Evolutionary conservation across 1,140 invertebrate genomes (phyloP).

Genomic region (Phthorimaea operculella): DNA sequence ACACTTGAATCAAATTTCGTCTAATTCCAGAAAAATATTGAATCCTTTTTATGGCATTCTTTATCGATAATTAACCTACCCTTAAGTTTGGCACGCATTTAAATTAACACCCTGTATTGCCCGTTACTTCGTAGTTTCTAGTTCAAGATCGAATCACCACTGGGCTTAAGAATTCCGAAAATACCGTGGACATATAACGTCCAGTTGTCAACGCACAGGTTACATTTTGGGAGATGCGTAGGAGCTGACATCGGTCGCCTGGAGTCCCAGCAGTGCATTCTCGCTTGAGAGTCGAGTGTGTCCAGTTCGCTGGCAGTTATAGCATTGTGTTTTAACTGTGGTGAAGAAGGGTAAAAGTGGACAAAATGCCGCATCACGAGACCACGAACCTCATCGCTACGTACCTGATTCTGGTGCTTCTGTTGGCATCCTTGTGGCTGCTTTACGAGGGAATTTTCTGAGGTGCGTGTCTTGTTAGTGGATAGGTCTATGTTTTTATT

Average conservation of each 20-base stretch:
- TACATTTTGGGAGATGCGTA: constrained; percentile 25
- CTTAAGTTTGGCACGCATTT: too few species aligned
- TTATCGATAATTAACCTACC: too few species aligned
- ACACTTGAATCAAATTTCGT: too few species aligned
- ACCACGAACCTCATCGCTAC: constrained; percentile 64
- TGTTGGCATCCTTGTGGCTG: constrained; percentile 64
- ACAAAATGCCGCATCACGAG: constrained; percentile 64
- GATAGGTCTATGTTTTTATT: background rate
- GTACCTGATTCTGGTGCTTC: constrained; percentile 65
- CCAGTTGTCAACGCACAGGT: constrained; percentile 11
- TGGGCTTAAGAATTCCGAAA: background rate
- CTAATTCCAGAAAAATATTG: too few species aligned
- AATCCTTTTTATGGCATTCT: too few species aligned
- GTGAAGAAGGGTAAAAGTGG: too few species aligned
- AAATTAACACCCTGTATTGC: too few species aligned
- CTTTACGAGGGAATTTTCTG: constrained; percentile 65
- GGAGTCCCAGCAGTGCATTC: constrained; percentile 28
- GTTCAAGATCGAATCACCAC: too few species aligned
- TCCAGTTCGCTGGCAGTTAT: constrained; percentile 30
- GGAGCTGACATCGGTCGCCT: constrained; percentile 41
- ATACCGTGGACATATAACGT: background rate
- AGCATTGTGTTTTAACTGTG: too few species aligned
- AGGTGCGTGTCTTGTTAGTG: constrained; percentile 32
- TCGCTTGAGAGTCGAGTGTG: constrained; percentile 48
- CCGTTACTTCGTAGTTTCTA: too few species aligned